Conservation (phyloP, 2,797 vertebrate species). For the Chiroxiphia lanceolata region DNA sequence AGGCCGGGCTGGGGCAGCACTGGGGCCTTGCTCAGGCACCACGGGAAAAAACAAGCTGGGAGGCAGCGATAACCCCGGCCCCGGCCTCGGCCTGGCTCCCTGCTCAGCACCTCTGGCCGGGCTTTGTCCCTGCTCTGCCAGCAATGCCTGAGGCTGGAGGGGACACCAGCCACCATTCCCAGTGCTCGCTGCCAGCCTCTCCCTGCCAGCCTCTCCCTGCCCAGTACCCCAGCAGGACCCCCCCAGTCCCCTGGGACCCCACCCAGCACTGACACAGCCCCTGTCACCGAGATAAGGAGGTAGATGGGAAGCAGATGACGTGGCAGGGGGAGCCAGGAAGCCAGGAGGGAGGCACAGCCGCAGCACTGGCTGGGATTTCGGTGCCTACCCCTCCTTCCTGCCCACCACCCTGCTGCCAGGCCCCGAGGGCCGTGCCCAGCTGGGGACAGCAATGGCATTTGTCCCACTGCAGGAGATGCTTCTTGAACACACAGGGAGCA, state of each 20-base stretch:
- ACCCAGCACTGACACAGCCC: background rate
- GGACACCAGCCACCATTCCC: accelerated
- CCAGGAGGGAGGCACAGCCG: background rate
- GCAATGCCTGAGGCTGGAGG: background rate
- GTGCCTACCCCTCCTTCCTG: background rate
- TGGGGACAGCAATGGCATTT: background rate
- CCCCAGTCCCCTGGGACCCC: background rate
- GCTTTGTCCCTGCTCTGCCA: background rate
- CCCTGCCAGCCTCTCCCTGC: background rate
- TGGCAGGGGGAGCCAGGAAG: background rate
- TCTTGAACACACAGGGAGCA: background rate
- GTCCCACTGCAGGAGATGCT: background rate
- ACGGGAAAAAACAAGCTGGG: slow-evolving; percentile 7
- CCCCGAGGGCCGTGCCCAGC: accelerated
- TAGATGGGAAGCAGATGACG: background rate
- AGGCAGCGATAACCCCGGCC: background rate
- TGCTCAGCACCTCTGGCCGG: background rate
- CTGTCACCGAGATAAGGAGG: background rate
- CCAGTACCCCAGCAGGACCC: background rate
- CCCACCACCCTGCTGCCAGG: background rate
- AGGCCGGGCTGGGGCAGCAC: background rate
- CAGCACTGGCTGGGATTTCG: accelerated
- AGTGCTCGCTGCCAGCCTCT: background rate
- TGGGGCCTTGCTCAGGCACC: background rate
- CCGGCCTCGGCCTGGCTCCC: accelerated